A percentile compares a stretch with the other conserved stretches of the same genome.
Conservation (phyloP, 1,140 invertebrate genomes). For the Helicoverpa zea region DNA sequence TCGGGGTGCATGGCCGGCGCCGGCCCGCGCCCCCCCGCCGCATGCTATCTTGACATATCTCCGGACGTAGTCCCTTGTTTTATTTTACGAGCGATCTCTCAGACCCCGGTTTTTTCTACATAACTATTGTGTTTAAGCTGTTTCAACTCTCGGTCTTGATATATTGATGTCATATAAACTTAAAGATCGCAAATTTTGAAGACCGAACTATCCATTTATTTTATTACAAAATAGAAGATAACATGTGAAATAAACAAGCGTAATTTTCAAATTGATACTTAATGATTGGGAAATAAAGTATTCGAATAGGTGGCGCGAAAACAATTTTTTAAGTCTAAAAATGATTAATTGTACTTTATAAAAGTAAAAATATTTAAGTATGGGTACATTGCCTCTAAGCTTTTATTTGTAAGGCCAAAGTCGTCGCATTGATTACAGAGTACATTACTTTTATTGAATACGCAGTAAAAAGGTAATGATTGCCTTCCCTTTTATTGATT, state of each 20-base stretch:
- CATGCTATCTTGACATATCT: conserved; percentile 85
- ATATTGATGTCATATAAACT: conserved; percentile 75
- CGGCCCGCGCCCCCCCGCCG: conserved; percentile 74
- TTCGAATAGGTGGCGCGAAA: too few relatives aligned
- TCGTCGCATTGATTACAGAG: conserved; percentile 63
- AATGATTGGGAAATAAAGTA: too few relatives aligned
- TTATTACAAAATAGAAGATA: conserved; percentile 31
- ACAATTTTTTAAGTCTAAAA: background rate
- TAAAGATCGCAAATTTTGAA: conserved; percentile 69
- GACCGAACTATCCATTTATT: conserved; percentile 58
- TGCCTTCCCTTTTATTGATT: conserved; percentile 84
- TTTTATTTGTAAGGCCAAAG: conserved; percentile 55
- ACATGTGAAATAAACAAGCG: too few relatives aligned
- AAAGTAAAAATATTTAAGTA: background rate
- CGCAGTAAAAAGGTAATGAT: conserved; percentile 83
- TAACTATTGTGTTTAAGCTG: conserved; percentile 77
- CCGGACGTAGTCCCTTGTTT: conserved; percentile 81
- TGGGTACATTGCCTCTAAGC: conserved; percentile 47
- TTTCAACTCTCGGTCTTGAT: conserved; percentile 73
- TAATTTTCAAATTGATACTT: too few relatives aligned
- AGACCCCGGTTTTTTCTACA: conserved; percentile 67
- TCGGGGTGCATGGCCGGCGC: conserved; percentile 66
- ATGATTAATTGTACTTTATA: background rate
- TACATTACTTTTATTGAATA: conserved; percentile 84
- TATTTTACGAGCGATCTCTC: conserved; percentile 84